Evolutionary conservation across 2,797 vertebrate species (phyloP), one percentile per base, ranked within the genome.

Genomic region (Leuciscus waleckii): DNA sequence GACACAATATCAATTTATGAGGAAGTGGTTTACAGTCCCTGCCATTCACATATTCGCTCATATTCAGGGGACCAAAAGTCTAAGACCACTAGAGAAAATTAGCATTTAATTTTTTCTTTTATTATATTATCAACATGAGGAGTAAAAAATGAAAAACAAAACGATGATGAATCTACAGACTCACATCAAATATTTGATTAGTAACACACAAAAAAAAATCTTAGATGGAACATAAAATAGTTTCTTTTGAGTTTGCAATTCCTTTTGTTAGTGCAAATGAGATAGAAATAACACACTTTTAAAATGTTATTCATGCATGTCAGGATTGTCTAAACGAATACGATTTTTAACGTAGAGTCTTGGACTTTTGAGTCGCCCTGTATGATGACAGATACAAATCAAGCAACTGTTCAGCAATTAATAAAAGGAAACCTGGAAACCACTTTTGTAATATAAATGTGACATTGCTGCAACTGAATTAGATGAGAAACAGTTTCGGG

Each of bases 11-110:
- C 19, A 83, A 74, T 89, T 88, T 90, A 91, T 85, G 88, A 90
- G 90, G 87, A 94, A 95, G 94, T 94, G 93, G 92, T 94, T 95
- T 95, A 95, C 94, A 95, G 93, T 85, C 85, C 85, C 80, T 83
- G 70, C 77, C 87, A 81, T 81, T 88, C 83, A 77, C 11, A 63
- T 14, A 32, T 10, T 11, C 11, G 49, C 77, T 65, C 71, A 49
- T 51, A 67, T 74, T 68, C 32, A 32, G 21, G 41, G 14, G 14
- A 26, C 3, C 58, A 63, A 65, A 65, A 63, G 51, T 14, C 61
- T 49, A 21, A 39, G 26, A 68, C 26, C 29, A 51, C 1, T 9
- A 10, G 4, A n/a, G 29, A 56, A 10, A 23, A 37, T 35, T 63
- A 16, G 6, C 13, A 7, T 63, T 63, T 1, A 14, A 4, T 49